Base-by-base conservation (phyloP, 2,888 invertebrate genomes). In the Dioctria linearis region DNA sequence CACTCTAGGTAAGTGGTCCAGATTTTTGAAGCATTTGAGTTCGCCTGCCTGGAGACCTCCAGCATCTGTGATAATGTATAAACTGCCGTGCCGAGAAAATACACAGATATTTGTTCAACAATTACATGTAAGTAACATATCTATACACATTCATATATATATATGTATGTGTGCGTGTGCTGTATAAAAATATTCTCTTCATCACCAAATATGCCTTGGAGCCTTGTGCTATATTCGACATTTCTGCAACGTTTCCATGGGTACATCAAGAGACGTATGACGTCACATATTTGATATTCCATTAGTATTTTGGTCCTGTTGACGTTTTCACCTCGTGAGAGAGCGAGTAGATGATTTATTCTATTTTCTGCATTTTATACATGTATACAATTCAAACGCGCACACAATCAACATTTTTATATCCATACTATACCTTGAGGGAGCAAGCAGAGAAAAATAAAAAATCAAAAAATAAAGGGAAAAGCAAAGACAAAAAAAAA, bases 191-290 rank as follows among this genome's bases (percentile, higher is more conserved):
- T 25, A 2, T 25, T 25, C 25, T 25, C 42, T 63, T 25, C 76
- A 25, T 25, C 25, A 25, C 63, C 49, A 43, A 63, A 76, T 49
- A 49, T 76, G 46, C 76, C 49, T 63, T 73, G 54, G 25, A 57
- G 73, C 73, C 71, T 54, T 63, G 71, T 80, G 80, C 54, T 67
- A 59, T 59, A 66, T 76, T 75, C 57, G 81, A 69, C 73, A 75
- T 59, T 79, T 67, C 75, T 81, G 80, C 76, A 67, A 76, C 54
- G 82, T 82, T 82, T 79, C 82, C 82, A 82, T 81, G 81, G 81
- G 81, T 81, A 81, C 81, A 65, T 80, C 40, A 59, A 37, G 49
- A 43, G 61, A 49, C 43, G 25, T 78, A 69, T 79, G 79, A 79
- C 79, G 79, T 79, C 79, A 79, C 42, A 79, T 59, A 54, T 66